A percentile compares a stretch with the other conserved stretches of the same genome.
Conservation (phyloP, 2,888 invertebrate genomes). For the Drosophila borborema region DNA sequence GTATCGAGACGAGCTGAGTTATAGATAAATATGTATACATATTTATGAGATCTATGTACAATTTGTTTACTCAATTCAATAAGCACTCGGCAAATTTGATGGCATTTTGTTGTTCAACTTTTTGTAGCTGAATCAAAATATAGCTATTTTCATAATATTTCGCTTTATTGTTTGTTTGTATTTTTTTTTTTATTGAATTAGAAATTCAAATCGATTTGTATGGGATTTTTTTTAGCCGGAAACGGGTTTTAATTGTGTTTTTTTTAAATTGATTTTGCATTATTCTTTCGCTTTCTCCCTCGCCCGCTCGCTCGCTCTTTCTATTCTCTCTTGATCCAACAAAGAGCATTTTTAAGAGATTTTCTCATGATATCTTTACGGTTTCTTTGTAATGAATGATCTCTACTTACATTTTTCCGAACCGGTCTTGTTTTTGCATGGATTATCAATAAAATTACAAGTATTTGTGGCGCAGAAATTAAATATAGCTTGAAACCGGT, state of each 20-base stretch:
- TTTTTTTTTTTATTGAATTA: background rate
- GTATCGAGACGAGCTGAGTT: background rate
- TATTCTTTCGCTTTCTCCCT: background rate
- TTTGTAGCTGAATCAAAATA: slow-evolving; percentile 24
- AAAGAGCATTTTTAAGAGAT: slow-evolving; percentile 17
- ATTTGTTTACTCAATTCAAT: slow-evolving; percentile 23
- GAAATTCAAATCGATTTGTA: slow-evolving; percentile 4
- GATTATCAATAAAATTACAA: slow-evolving; percentile 16
- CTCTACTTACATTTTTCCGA: slow-evolving; percentile 4
- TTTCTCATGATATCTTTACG: background rate
- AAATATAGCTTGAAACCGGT: slow-evolving; percentile 57
- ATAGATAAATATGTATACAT: background rate
- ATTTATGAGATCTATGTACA: background rate
- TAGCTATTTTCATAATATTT: background rate
- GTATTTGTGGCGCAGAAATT: slow-evolving; percentile 33
- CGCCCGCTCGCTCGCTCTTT: background rate
- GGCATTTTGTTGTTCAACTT: slow-evolving; percentile 34
- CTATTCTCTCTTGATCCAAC: background rate
- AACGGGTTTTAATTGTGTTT: slow-evolving; percentile 11
- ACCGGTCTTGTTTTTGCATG: slow-evolving; percentile 30
- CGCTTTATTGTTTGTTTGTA: background rate
- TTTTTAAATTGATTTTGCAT: background rate
- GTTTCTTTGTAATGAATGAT: slow-evolving; percentile 4
- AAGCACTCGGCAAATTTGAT: slow-evolving; percentile 22
- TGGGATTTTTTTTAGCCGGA: slow-evolving; percentile 8